Evolutionary conservation across 2,113 vertebrate genomes (phyloP), one percentile per base, ranked within the genome.

Genomic region (Strigops habroptila): DNA sequence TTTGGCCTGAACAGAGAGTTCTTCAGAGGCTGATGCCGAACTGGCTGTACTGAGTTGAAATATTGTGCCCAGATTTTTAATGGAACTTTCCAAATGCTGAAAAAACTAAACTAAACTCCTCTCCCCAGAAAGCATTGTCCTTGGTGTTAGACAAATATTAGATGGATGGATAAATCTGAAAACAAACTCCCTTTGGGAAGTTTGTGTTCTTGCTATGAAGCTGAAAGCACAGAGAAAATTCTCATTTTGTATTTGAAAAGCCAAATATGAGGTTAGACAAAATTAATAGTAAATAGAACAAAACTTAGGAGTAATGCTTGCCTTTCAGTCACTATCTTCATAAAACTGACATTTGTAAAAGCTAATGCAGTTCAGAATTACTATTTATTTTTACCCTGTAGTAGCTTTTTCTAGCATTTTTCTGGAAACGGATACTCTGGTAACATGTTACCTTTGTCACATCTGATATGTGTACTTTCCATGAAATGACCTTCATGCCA

Each of bases 1-100:
- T 98, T 98, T 99, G 97, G 95, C 93, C 75, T 83, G 93, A 98
- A 97, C 86, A 94, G 91, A 97, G 96, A 98, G 96, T 57, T 96
- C 97, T 96, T 94, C 93, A 96, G 95, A 97, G 93, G 96, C 95
- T 93, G 82, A 95, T 97, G 94, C 91, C 97, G 93, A 93, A 90
- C 90, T 97, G 97, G 86, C 95, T 97, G 91, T 35, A 86, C 89
- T 94, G 75, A 46, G 23, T 4, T 76, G 35, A 87, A 55, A 80
- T 59, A 55, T 15, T 48, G 18, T 35, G 53, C 41, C 31, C 31
- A 73, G 79, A 53, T 91, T 85, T 94, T 53, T 33, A 67, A 71
- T 0, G 6, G 85, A 92, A 82, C 7, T 70, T 95, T 69, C 39
- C 62, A 70, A 70, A 75, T 65, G n/a, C 21, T 91, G 49, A 52